Conservation (phyloP, 1,140 invertebrate genomes). For the Adoxophyes honmai region DNA sequence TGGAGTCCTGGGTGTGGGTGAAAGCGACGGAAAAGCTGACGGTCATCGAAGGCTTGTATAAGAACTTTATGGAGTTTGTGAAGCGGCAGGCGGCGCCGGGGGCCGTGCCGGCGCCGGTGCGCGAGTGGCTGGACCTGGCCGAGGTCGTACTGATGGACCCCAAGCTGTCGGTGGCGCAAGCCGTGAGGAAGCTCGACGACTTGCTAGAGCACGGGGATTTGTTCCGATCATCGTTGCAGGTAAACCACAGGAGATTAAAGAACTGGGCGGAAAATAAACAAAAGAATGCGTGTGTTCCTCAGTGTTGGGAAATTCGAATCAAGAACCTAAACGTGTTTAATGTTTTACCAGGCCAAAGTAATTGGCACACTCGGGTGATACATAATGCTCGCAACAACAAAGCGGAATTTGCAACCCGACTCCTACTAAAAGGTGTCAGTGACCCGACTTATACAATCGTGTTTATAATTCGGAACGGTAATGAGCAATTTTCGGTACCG, state of each 20-base stretch:
- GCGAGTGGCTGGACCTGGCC: constrained; percentile 80
- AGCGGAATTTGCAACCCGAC: too few species aligned
- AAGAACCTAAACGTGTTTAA: too few species aligned
- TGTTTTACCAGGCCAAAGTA: too few species aligned
- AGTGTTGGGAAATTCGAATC: too few species aligned
- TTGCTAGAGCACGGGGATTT: constrained; percentile 78
- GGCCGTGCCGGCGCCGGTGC: constrained; percentile 64
- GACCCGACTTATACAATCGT: too few species aligned
- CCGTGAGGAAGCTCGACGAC: constrained; percentile 74
- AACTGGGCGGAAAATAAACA: not conserved
- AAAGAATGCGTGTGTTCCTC: not conserved
- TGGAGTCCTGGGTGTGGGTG: constrained; percentile 78
- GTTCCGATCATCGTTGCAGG: constrained; percentile 81
- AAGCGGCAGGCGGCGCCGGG: constrained; percentile 69
- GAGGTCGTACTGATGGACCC: constrained; percentile 79
- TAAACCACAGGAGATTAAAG: too few species aligned
- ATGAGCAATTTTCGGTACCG: too few species aligned
- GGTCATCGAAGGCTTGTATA: constrained; percentile 79
- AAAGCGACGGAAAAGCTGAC: constrained; percentile 74
- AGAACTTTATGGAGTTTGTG: constrained; percentile 78
- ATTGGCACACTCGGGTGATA: too few species aligned
- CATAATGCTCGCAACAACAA: too few species aligned
- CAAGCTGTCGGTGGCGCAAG: constrained; percentile 70
- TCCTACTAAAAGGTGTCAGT: too few species aligned
- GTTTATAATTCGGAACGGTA: too few species aligned